Base-by-base conservation (phyloP, 2,888 invertebrate genomes). In the Empis stercorea region DNA sequence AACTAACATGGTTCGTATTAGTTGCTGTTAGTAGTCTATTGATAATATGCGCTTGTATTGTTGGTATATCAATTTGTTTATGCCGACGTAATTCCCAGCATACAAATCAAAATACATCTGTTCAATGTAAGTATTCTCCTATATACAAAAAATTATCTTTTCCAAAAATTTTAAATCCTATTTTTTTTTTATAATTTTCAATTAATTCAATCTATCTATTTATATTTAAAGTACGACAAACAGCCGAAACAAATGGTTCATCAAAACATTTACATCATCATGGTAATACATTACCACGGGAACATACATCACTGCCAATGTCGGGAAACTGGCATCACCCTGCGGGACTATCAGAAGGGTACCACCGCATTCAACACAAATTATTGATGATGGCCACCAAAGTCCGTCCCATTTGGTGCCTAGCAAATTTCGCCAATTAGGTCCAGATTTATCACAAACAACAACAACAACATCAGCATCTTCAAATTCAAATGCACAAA, bases 251-350 rank as follows among this genome's bases (percentile, higher is more conserved):
- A 62, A 82, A 83, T 69, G 82, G 81, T 54, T 79, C 81, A 53
- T 78, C 76, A 62, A 76, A 73, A 59, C 72, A 71, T 70, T 69
- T 76, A 71, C 75, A 76, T 48, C 61, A 62, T 50, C 13, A 34
- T 34, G 23, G 23, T 40, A 75, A 68, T 73, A 79, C 73, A 72
- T 62, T 68, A 66, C 73, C 68, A 68, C 71, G 71, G 63, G 73
- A 73, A 54, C 70, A 70, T 61, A 67, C 71, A 67, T 73, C 72
- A 66, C 73, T 75, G 71, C 75, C 74, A 68, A 72, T 71, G 73
- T 84, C 86, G 88, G 88, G 87, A 89, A 89, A 89, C 88, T 87
- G 84, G 87, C 81, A 79, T 84, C 87, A 81, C 88, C 89, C 88
- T 88, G 88, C 84, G 87, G 87, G 85, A 68, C 70, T 66, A 67